Evolutionary conservation across 2,888 invertebrate genomes (phyloP), one percentile per base, ranked within the genome.

Genomic region (Pseudococcus longispinus): DNA sequence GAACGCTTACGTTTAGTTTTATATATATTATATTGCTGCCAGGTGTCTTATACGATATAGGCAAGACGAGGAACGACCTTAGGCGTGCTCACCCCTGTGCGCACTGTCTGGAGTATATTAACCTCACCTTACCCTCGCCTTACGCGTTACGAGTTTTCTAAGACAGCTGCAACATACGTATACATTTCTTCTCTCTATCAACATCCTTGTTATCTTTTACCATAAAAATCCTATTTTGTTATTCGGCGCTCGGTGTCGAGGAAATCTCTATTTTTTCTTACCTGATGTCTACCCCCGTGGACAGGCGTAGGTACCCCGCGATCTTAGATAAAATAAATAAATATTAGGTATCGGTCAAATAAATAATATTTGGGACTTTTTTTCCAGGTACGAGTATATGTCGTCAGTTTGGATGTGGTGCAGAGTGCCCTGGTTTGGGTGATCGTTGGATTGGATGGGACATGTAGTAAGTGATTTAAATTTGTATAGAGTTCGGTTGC

Each of bases 111-210:
- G 84, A 84, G 65, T 84, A 84, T 84, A 84, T 84, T 60, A 84
- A 84, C 84, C 84, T 84, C 84, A 55, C 83, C 42, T 84, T 42
- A 37, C 84, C 84, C 70, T 84, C 37, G 42, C 60, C 60, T 60
- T 23, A 11, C 23, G 11, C 37, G 42, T 42, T 84, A 23, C 84
- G 60, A 32, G 84, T 84, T 84, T 55, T 65, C 65, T 84, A 84
- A 84, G 84, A 84, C 84, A 84, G 84, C 84, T 84, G 84, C 84
- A 84, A 84, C 65, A 84, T 84, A 84, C 65, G 84, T 84, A 84
- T 84, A 84, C 23, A 55, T 55, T 84, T 84, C 60, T 84, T 65
- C 84, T 84, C 55, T 84, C 55, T 84, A 84, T 84, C 84, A 84
- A 84, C 84, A 84, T 84, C 84, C 84, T 84, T 84, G 60, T 84